Evolutionary conservation across 2,797 vertebrate species (phyloP), one percentile per base, ranked within the genome.

Genomic region (Crax fasciolata): DNA sequence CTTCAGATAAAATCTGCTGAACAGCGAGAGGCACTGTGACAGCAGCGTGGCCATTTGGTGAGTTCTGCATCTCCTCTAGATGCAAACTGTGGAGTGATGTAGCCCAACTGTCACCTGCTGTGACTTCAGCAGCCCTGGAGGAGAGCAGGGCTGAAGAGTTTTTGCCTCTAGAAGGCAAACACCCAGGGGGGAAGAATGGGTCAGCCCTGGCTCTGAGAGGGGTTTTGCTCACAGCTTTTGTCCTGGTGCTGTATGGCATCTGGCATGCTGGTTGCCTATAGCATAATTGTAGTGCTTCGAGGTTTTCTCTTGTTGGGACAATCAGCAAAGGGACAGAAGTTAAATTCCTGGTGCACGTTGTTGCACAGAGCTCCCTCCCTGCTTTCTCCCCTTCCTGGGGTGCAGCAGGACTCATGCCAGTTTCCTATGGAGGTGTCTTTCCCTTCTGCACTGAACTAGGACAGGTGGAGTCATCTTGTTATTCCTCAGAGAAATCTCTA

Each of bases 261-360:
- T 10, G 48, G 6, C 11, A 0, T 39, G 20, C 54, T 65, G 63
- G 44, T 30, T 44, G 11, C 13, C 5, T 20, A 3, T 3, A 14
- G 39, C n/a, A 14, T 39, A 44, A 46, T 14, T 49, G 1, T 4
- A 46, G 17, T 43, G 61, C 48, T 81, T 54, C 23, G 8, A 61
- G 30, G 17, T 46, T 16, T 59, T 66, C 67, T 48, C 6, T 66
- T 51, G 6, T 9, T 76, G 73, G 0, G 3, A 38, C 23, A 15
- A 2, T 43, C 32, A 28, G 44, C 48, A 59, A 15, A 87, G 61
- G 58, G 38, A 24, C 19, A 10, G 9, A 59, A 41, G 25, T 44
- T 10, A 28, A 82, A 66, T 32, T 61, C n/a, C 39, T 6, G 20
- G 28, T 51, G 23, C 5, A 3, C 0, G 0, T 57, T 68, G 30